phyloP scores from a whole-genome alignment of 2,797 vertebrate species.

The Anomalospiza imberbis region DNA sequence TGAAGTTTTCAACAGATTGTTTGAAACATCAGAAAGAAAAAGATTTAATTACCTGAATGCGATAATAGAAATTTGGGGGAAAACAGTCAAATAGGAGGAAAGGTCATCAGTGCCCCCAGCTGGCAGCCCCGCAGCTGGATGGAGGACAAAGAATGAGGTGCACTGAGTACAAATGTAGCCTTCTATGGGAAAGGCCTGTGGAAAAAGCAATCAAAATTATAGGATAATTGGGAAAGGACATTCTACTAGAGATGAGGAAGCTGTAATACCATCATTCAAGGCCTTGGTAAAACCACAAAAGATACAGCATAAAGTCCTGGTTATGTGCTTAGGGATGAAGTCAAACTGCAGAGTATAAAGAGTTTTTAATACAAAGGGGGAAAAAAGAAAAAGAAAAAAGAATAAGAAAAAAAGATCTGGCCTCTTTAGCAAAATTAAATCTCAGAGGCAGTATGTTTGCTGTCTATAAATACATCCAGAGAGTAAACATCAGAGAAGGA shows the following conservation, averaged over 20 bases:
- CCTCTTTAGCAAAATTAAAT: background rate
- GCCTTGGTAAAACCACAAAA: background rate
- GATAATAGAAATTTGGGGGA: background rate
- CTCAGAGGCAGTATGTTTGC: background rate
- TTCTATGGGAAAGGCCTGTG: background rate
- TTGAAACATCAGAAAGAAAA: background rate
- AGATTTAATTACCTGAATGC: background rate
- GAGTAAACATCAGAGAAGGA: conserved; percentile 16
- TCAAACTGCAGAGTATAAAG: background rate
- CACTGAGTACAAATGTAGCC: background rate
- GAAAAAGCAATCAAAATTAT: background rate
- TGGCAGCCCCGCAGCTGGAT: background rate
- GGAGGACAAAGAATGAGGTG: background rate
- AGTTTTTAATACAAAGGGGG: background rate
- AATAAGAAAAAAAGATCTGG: background rate
- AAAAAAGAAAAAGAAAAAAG: background rate
- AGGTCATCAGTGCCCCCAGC: background rate
- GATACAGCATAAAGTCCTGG: background rate
- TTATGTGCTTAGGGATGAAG: background rate
- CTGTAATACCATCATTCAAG: background rate
- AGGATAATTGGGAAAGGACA: background rate
- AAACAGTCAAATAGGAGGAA: background rate
- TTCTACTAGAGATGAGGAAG: background rate
- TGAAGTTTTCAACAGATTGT: background rate
- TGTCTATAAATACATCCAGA: background rate